These are phyloP conservation scores for Beaufortia kweichowensis DNA, from an alignment of 2,113 vertebrate genomes.

Conservation along the genomic window DNA sequence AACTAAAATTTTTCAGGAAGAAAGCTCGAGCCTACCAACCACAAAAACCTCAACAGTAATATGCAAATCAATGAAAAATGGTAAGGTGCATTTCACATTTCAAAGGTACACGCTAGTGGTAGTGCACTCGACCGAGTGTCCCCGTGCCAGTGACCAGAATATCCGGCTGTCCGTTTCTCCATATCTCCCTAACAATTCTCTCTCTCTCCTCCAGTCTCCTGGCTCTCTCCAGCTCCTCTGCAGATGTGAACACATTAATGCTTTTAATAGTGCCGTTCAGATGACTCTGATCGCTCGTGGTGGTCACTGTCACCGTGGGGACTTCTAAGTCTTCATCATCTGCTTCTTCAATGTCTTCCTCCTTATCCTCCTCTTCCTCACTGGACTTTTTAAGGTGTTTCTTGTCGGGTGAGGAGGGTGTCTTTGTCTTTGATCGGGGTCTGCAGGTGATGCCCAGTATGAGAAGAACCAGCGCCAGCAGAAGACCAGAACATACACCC, in stretches of 20 bases:
- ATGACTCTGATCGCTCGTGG: slow-evolving; percentile 63
- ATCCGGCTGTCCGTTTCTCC: slow-evolving; percentile 96
- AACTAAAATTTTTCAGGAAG: background rate
- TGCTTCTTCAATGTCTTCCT: slow-evolving; percentile 41
- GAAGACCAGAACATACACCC: slow-evolving; percentile 89
- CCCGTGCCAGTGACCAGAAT: slow-evolving; percentile 82
- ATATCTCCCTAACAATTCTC: slow-evolving; percentile 92
- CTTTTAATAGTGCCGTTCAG: slow-evolving; percentile 76
- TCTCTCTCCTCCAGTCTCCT: slow-evolving; percentile 92
- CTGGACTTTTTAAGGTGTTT: slow-evolving; percentile 73
- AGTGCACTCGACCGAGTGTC: slow-evolving; percentile 84
- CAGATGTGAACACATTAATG: slow-evolving; percentile 90
- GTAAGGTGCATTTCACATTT: background rate
- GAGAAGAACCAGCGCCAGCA: slow-evolving; percentile 89
- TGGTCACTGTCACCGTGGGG: slow-evolving; percentile 50
- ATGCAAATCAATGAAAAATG: background rate
- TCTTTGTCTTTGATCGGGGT: slow-evolving; percentile 56
- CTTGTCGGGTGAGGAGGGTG: slow-evolving; percentile 57
- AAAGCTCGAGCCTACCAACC: background rate
- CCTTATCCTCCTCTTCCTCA: slow-evolving; percentile 66
- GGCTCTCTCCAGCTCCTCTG: slow-evolving; percentile 91
- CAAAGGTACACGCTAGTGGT: slow-evolving; percentile 75
- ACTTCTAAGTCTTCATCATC: slow-evolving; percentile 62
- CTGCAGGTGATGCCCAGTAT: slow-evolving; percentile 85
- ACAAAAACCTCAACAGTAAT: background rate